These are phyloP conservation scores for Marcusenius ussheri DNA, from an alignment of 2,113 vertebrate species.

Conservation along the genomic window DNA sequence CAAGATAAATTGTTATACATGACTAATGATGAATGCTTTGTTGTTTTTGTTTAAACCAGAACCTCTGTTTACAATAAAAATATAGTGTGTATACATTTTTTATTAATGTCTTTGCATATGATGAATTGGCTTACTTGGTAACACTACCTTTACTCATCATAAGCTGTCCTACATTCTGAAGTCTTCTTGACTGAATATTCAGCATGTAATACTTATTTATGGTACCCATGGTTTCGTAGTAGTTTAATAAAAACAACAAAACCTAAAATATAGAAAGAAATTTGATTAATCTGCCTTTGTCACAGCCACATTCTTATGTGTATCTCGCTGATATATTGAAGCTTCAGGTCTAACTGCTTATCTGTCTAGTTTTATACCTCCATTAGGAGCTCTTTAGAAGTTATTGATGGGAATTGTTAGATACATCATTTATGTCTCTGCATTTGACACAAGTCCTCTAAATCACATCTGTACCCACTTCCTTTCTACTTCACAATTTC, in stretches of 20 bases:
- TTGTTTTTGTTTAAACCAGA: not conserved
- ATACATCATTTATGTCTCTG: slow-evolving; percentile 59
- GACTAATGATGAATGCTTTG: not conserved
- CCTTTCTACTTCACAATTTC: not conserved
- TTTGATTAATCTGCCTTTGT: slow-evolving; percentile 49
- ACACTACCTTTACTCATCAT: slow-evolving; percentile 25
- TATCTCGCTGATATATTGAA: slow-evolving; percentile 62
- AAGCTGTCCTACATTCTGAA: slow-evolving; percentile 23
- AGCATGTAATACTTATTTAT: slow-evolving; percentile 31
- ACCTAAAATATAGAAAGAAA: slow-evolving; percentile 29
- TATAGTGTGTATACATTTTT: not conserved
- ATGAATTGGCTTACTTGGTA: slow-evolving; percentile 16
- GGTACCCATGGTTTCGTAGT: slow-evolving; percentile 25
- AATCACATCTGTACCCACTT: slow-evolving; percentile 43
- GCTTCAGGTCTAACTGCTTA: slow-evolving; percentile 55
- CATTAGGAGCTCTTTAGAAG: slow-evolving; percentile 56
- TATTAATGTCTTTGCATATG: not conserved
- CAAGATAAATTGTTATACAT: not conserved
- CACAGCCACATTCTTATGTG: slow-evolving; percentile 49
- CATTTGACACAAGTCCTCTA: slow-evolving; percentile 46
- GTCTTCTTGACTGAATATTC: slow-evolving; percentile 31
- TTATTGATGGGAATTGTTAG: slow-evolving; percentile 60
- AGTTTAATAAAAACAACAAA: slow-evolving; percentile 48
- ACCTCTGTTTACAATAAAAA: not conserved
- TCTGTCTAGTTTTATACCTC: slow-evolving; percentile 60